Evolutionary conservation across 2,888 invertebrate species (phyloP), one percentile per base, ranked within the genome.

Genomic region (Rhamnusium bicolor): DNA sequence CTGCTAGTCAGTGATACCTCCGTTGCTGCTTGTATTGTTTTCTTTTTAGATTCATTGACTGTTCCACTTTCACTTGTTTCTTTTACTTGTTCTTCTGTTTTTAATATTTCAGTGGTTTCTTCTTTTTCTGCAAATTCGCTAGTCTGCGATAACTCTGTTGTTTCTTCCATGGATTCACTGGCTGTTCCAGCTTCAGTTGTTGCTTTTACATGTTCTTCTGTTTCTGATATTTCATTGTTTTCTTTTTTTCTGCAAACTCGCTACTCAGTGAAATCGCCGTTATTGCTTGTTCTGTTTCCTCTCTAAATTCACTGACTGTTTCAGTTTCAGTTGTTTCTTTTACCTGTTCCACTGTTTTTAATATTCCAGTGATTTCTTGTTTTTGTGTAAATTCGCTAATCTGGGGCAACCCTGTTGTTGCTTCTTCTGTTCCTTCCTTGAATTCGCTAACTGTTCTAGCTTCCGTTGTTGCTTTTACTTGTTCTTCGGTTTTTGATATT

Each of bases 281-380:
- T n/a, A 0, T 40, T 12, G 12, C n/a, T 8, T 7, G 8, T 7
- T 40, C 4, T 40, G 40, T 10, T 0, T 12, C 0, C 5, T 40
- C n/a, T 12, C 0, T 4, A 2, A 4, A 40, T 40, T 40, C 40
- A 40, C 2, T 4, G n/a, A 12, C 63, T 54, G 19, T 16, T 54
- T 62, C 63, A 53, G 53, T 19, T 53, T 62, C 51, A 2, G 8
- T 2, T 21, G 16, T 29, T 62, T 62, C 62, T 61, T 53, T 51
- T 19, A 53, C 21, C 21, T 7, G 29, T 40, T 4, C 29, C 8
- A n/a, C n/a, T 12, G 40, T 12, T 2, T 40, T 12, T 40, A 0
- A 2, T n/a, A 0, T n/a, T n/a, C n/a, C 40, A 40, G 40, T 40
- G 29, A 7, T 32, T 40, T 40, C 40, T 12, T 8, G 3, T 24